Evolutionary conservation across 2,797 vertebrate genomes (phyloP).

Genomic region (Glyptemys insculpta): DNA sequence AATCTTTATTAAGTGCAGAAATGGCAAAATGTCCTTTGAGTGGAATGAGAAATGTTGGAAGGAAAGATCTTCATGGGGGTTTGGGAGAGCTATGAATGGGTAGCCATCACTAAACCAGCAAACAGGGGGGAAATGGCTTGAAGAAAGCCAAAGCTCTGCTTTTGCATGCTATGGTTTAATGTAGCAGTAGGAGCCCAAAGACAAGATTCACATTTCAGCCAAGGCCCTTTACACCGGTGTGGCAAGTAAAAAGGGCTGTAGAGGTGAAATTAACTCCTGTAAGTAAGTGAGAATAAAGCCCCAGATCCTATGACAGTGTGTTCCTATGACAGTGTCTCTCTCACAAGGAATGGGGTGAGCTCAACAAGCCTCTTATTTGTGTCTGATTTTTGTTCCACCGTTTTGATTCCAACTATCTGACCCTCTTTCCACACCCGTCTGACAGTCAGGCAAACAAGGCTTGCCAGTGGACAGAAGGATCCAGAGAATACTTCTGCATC

Average conservation of each 20-base stretch:
- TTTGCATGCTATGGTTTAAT: background rate
- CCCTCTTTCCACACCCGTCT: accelerated
- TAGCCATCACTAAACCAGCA: background rate
- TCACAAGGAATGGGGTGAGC: constrained; percentile 21
- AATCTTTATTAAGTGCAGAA: constrained; percentile 52
- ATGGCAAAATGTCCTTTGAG: constrained; percentile 9
- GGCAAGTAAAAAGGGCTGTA: constrained; percentile 12
- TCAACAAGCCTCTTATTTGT: constrained; percentile 54
- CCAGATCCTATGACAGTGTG: constrained; percentile 57
- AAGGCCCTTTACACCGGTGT: background rate
- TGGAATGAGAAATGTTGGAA: constrained; percentile 44
- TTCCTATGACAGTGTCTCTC: constrained; percentile 49
- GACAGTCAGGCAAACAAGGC: background rate
- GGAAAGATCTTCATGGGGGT: constrained; percentile 9
- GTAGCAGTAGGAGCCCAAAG: constrained; percentile 20
- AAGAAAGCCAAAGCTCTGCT: background rate
- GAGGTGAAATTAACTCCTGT: constrained; percentile 5
- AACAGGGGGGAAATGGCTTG: constrained; percentile 20
- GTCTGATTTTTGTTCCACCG: constrained; percentile 33
- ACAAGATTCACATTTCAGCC: background rate
- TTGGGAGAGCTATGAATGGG: background rate
- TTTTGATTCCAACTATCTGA: constrained; percentile 14
- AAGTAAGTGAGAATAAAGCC: constrained; percentile 40
- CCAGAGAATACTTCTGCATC: background rate
- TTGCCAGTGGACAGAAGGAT: background rate